Evolutionary conservation across 2,113 vertebrate species (phyloP).

Genomic region (Otolemur garnettii): DNA sequence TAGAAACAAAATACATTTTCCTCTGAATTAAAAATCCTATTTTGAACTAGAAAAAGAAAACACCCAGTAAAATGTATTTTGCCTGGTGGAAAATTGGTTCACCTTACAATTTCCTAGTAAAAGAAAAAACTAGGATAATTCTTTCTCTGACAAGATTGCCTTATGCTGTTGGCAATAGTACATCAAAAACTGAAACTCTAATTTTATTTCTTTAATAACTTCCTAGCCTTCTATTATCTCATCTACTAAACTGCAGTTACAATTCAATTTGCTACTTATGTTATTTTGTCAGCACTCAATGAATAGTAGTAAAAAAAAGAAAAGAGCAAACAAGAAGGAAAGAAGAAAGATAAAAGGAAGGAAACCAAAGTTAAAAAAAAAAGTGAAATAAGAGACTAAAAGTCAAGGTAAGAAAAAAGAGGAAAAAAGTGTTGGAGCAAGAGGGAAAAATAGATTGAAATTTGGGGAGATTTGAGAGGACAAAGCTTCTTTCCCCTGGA

Average conservation of each 20-base stretch:
- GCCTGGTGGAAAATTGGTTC: neutral
- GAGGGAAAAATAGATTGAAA: neutral
- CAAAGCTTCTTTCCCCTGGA: neutral
- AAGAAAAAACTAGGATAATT: neutral
- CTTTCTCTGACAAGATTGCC: neutral
- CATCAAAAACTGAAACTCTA: neutral
- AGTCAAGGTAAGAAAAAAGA: neutral
- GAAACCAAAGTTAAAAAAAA: neutral
- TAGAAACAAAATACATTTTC: neutral
- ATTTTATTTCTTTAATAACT: slow-evolving; percentile 12
- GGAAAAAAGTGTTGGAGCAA: neutral
- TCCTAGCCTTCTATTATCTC: neutral
- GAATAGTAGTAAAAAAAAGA: neutral
- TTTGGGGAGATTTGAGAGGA: neutral
- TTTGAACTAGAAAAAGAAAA: slow-evolving; percentile 27
- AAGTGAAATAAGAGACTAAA: neutral
- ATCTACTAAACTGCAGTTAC: neutral
- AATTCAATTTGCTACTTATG: neutral
- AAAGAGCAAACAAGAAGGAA: neutral
- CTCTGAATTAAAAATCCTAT: slow-evolving; percentile 24
- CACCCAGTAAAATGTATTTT: neutral
- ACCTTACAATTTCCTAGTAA: neutral
- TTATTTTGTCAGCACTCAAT: slow-evolving; percentile 13
- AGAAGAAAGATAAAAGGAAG: neutral
- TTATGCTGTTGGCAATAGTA: neutral